Evolutionary conservation across 23 tunicate species (phyloP).

Genomic region (Halocynthia roretzi): DNA sequence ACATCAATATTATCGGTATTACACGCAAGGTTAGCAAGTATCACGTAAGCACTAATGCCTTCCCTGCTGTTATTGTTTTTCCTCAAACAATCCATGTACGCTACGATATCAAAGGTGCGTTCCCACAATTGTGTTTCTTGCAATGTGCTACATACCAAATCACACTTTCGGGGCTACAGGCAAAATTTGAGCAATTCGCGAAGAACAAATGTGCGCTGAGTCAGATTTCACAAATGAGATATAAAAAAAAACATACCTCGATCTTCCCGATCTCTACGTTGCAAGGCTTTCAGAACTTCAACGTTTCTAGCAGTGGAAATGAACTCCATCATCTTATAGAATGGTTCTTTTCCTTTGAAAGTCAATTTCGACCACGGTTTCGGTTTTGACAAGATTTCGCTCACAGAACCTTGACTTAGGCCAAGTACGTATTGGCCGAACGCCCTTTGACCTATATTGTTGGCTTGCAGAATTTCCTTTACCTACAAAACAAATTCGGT

Average conservation of each 20-base stretch:
- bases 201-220: too few relatives aligned
- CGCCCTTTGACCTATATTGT: slow-evolving; percentile 24
- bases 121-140: too few relatives aligned
- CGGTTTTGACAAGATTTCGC: slow-evolving; percentile 26
- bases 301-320: slow-evolving; percentile 5
- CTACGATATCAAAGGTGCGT: too few relatives aligned
- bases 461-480: slow-evolving; percentile 6
- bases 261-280: slow-evolving; percentile 6
- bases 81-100: too few relatives aligned
- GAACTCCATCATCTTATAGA: slow-evolving; percentile 24
- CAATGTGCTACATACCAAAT: too few relatives aligned
- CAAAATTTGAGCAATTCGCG: too few relatives aligned
- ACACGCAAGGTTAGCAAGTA: too few relatives aligned
- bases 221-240: too few relatives aligned
- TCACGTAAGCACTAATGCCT: too few relatives aligned
- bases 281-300: slow-evolving; percentile 9
- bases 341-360: slow-evolving; percentile 24
- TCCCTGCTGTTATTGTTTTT: too few relatives aligned
- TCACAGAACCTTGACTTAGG: slow-evolving; percentile 18
- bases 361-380: slow-evolving; percentile 27
- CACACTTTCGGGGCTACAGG: too few relatives aligned
- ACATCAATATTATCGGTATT: too few relatives aligned
- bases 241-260: background rate
- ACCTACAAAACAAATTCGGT: background rate
- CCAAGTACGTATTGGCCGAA: slow-evolving; percentile 29